A percentile compares a stretch with the other conserved stretches of the same genome.
These are phyloP conservation scores for Sclerurus mexicanus DNA, from an alignment of 2,113 vertebrate species.

Conservation along the genomic window DNA sequence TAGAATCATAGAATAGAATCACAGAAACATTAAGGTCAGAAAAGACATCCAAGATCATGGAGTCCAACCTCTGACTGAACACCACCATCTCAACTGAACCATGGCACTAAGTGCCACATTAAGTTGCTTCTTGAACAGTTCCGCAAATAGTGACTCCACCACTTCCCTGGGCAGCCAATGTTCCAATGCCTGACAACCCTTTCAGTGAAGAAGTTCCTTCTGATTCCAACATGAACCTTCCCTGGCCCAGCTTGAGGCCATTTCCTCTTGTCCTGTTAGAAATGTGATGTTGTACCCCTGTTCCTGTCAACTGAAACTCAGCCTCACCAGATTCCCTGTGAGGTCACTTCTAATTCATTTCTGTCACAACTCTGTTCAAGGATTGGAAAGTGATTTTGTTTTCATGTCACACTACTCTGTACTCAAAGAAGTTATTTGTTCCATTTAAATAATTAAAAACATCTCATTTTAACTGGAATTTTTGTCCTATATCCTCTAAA, in stretches of 20 bases:
- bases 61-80: not conserved
- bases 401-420: not conserved
- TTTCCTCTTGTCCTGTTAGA: not conserved
- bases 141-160: not conserved
- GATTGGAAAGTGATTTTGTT: not conserved
- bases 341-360: not conserved
- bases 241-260: not conserved
- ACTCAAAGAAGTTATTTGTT: not conserved
- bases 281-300: not conserved
- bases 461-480: not conserved
- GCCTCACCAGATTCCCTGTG: not conserved
- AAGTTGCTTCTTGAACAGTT: not conserved
- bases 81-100: not conserved
- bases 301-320: not conserved
- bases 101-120: not conserved
- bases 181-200: not conserved
- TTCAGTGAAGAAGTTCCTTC: not conserved
- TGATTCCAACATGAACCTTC: not conserved
- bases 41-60: not conserved
- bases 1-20: not conserved
- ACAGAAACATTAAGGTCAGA: not conserved
- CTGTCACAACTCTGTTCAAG: not conserved
- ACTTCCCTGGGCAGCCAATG: not conserved
- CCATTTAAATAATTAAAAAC: not conserved
- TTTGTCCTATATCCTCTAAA: not conserved